Evolutionary conservation across 2,113 vertebrate species (phyloP).

Genomic region (Sula dactylatra): DNA sequence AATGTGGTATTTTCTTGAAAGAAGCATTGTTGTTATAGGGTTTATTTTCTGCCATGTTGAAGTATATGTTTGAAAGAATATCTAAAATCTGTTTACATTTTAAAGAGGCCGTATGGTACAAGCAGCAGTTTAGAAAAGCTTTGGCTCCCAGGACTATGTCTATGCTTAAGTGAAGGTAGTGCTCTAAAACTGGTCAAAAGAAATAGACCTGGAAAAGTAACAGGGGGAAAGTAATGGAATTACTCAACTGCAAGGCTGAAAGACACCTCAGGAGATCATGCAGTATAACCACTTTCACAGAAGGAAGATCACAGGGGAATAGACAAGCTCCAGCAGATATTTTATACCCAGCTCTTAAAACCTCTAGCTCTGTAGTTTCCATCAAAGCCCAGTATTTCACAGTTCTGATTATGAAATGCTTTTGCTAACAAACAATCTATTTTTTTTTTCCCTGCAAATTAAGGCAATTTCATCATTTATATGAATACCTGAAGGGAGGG

Average conservation of each 20-base stretch:
- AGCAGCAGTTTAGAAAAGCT: not conserved
- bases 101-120: not conserved
- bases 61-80: not conserved
- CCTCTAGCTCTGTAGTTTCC: not conserved
- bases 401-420: not conserved
- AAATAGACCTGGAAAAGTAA: not conserved
- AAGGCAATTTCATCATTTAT: not conserved
- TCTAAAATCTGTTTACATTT: not conserved
- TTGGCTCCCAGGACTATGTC: not conserved
- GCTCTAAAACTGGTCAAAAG: not conserved
- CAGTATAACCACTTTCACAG: not conserved
- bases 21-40: not conserved
- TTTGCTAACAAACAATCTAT: not conserved
- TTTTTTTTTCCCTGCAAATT: not conserved
- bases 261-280: not conserved
- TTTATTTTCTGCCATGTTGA: not conserved
- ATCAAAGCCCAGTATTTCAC: not conserved
- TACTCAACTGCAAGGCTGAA: not conserved
- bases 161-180: not conserved
- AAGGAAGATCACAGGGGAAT: not conserved
- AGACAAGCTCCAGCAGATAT: not conserved
- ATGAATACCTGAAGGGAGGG: not conserved
- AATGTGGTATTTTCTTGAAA: not conserved
- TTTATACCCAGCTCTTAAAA: not conserved
- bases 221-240: not conserved